Conservation (phyloP, 2,797 vertebrate species). For the Falco cherrug region DNA sequence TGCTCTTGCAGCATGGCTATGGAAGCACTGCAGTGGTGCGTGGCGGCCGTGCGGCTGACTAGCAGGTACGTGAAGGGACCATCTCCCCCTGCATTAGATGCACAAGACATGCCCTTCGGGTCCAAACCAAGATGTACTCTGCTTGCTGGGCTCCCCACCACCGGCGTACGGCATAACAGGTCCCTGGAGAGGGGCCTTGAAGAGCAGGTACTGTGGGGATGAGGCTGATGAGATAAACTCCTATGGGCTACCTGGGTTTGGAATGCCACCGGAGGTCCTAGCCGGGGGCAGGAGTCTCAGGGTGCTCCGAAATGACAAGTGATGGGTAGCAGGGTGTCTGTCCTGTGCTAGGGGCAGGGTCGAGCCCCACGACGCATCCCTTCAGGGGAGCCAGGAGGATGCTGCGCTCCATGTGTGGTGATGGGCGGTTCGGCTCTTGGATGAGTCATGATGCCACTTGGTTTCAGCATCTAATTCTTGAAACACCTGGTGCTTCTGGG, state of each 20-base stretch:
- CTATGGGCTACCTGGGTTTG: fast-evolving
- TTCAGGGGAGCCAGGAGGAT: neutral
- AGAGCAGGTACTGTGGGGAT: neutral
- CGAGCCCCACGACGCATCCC: fast-evolving
- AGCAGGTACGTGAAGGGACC: fast-evolving
- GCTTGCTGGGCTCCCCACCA: neutral
- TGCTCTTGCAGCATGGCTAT: fast-evolving
- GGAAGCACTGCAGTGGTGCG: neutral
- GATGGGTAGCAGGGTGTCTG: neutral
- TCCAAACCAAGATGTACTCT: fast-evolving
- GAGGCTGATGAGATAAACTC: neutral
- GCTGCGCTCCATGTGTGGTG: neutral
- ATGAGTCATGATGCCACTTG: neutral
- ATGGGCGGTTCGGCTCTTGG: fast-evolving
- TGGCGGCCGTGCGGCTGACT: fast-evolving
- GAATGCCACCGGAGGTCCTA: neutral
- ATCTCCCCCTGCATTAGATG: neutral
- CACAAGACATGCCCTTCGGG: neutral
- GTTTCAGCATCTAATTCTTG: neutral
- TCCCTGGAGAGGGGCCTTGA: neutral
- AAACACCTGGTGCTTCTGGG: neutral
- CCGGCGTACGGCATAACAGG: fast-evolving
- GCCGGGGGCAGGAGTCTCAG: neutral
- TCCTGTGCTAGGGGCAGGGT: neutral
- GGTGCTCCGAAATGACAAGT: neutral